A percentile compares a stretch with the other conserved stretches of the same genome.
These are phyloP conservation scores for Brachypterus glaber DNA, from an alignment of 2,888 invertebrate species.

Conservation along the genomic window DNA sequence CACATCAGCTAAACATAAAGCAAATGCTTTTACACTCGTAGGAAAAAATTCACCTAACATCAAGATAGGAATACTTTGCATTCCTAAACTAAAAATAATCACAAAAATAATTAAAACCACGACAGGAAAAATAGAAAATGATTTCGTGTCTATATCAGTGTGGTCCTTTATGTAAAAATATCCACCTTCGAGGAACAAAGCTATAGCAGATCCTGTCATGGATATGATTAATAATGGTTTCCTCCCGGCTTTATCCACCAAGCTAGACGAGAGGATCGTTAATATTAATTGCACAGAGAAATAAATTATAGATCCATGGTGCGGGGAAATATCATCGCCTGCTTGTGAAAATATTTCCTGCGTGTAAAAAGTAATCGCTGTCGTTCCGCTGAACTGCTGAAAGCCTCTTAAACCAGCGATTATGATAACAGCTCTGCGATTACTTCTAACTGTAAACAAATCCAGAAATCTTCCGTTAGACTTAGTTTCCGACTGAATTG, in stretches of 20 bases:
- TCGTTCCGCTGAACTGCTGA: slow-evolving; percentile 50
- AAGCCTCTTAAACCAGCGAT: slow-evolving; percentile 24
- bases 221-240: slow-evolving; percentile 45
- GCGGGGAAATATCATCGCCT: slow-evolving; percentile 38
- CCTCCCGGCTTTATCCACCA: slow-evolving; percentile 50
- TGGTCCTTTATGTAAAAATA: slow-evolving; percentile 42
- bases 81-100: slow-evolving; percentile 44
- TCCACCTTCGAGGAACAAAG: slow-evolving; percentile 38
- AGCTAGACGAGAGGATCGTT: slow-evolving; percentile 45
- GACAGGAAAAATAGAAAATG: slow-evolving; percentile 40
- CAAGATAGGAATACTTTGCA: slow-evolving; percentile 45
- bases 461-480: slow-evolving; percentile 22
- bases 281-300: slow-evolving; percentile 49
- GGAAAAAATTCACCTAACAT: slow-evolving; percentile 49
- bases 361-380: slow-evolving; percentile 53
- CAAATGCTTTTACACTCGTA: slow-evolving; percentile 46
- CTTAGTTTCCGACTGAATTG: slow-evolving; percentile 20
- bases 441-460: slow-evolving; percentile 24
- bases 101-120: slow-evolving; percentile 42
- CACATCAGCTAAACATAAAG: slow-evolving; percentile 46
- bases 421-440: slow-evolving; percentile 25
- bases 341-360: slow-evolving; percentile 43
- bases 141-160: slow-evolving; percentile 31
- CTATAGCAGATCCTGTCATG: slow-evolving; percentile 39
- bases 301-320: slow-evolving; percentile 31